These are phyloP conservation scores for Trachelus troglodyta DNA, from an alignment of 2,888 invertebrate species.

Conservation along the genomic window DNA sequence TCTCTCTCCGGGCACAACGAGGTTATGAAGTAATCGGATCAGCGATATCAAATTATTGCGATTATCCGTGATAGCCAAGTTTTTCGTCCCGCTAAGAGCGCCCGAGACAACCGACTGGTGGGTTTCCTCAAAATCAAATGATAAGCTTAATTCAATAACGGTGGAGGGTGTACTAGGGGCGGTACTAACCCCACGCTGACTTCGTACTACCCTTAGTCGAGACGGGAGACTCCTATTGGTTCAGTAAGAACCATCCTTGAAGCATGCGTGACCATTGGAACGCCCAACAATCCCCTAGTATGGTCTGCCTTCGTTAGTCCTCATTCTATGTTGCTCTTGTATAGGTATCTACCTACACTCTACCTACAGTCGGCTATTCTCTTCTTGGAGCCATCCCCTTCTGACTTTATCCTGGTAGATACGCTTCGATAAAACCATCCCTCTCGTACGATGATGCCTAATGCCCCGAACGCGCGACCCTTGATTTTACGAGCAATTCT, in stretches of 20 bases:
- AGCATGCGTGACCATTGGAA: not conserved
- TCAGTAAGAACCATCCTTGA: not conserved
- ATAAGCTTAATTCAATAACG: conserved; percentile 67
- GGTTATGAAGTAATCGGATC: conserved; percentile 63
- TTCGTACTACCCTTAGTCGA: conserved; percentile 25
- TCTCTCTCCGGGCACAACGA: conserved; percentile 20
- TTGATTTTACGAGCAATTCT: conserved; percentile 47
- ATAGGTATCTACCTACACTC: not conserved
- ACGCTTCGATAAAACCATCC: conserved; percentile 41
- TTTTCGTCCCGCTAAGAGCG: conserved; percentile 64
- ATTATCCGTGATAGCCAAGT: conserved; percentile 63
- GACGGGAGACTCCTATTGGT: conserved; percentile 16
- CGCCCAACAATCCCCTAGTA: not conserved
- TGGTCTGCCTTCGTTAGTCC: not conserved
- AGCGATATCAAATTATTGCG: conserved; percentile 66
- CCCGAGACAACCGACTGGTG: conserved; percentile 65
- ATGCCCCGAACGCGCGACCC: conserved; percentile 33
- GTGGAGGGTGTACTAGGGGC: conserved; percentile 45
- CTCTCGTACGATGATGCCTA: conserved; percentile 55
- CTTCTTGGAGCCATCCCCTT: not conserved
- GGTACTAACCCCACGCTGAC: not conserved
- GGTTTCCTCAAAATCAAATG: conserved; percentile 67
- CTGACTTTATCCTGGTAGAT: not conserved
- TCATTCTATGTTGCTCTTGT: not conserved
- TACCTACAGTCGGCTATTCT: not conserved